Evolutionary conservation across 1,140 invertebrate genomes (phyloP).

Genomic region (Bicyclus anynana): DNA sequence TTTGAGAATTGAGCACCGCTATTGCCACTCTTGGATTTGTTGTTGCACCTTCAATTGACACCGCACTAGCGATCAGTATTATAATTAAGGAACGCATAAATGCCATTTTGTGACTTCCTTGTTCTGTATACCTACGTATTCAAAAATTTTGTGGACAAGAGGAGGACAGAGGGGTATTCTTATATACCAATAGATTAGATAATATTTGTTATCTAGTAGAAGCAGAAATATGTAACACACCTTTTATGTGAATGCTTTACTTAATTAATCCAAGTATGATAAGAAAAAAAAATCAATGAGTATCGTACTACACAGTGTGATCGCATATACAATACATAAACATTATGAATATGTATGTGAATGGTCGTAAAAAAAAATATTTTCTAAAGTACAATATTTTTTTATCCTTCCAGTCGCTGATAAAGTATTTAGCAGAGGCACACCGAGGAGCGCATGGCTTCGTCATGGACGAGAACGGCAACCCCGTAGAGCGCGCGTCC

Average conservation of each 20-base stretch:
- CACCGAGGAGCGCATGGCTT: slow-evolving; percentile 91
- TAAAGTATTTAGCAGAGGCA: slow-evolving; percentile 92
- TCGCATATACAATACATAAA: too few relatives aligned
- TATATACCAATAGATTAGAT: neutral
- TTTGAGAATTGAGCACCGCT: slow-evolving; percentile 33
- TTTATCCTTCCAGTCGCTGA: slow-evolving; percentile 80
- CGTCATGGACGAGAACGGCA: slow-evolving; percentile 88
- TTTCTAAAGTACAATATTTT: too few relatives aligned
- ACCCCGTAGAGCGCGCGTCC: slow-evolving; percentile 89
- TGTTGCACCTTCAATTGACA: slow-evolving; percentile 5
- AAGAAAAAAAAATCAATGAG: too few relatives aligned
- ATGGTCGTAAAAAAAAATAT: too few relatives aligned
- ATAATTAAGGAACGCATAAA: slow-evolving; percentile 8
- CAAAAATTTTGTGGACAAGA: neutral
- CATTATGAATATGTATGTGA: too few relatives aligned
- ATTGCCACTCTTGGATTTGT: slow-evolving; percentile 32
- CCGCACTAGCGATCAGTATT: slow-evolving; percentile 10
- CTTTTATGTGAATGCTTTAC: too few relatives aligned
- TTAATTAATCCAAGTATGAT: too few relatives aligned
- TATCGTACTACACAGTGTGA: too few relatives aligned
- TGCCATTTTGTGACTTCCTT: neutral
- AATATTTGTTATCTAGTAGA: neutral
- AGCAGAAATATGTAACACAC: neutral
- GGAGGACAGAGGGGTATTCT: neutral
- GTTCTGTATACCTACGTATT: neutral